Conservation (phyloP, 2,113 vertebrate genomes). For the Dicrurus megarhynchus region DNA sequence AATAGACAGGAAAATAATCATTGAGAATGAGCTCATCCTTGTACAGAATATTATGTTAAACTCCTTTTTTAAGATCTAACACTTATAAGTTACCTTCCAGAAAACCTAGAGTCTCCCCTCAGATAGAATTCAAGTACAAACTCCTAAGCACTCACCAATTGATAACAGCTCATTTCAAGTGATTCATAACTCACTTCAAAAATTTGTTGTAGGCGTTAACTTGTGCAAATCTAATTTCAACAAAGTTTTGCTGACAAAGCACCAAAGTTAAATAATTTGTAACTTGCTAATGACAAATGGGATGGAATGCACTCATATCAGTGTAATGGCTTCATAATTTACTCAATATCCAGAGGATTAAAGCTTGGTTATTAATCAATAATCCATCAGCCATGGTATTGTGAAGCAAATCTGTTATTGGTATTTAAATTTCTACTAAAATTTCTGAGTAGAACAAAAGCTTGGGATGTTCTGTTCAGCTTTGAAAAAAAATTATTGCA, state of each 20-base stretch:
- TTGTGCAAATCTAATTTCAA: neutral
- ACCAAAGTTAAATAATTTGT: neutral
- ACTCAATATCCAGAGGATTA: constrained; percentile 16
- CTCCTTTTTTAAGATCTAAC: neutral
- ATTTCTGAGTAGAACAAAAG: neutral
- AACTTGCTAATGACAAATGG: constrained; percentile 16
- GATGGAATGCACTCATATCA: neutral
- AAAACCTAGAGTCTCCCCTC: neutral
- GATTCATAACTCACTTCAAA: neutral
- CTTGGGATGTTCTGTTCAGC: neutral
- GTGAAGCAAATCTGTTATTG: neutral
- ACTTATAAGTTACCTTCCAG: neutral
- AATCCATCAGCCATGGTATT: neutral
- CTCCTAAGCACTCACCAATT: neutral
- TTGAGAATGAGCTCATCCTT: neutral
- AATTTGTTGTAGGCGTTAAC: neutral
- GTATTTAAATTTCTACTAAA: neutral
- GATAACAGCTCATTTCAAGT: neutral
- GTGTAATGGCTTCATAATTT: neutral
- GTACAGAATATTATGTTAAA: neutral
- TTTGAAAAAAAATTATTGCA: neutral
- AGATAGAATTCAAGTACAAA: neutral
- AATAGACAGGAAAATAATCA: neutral
- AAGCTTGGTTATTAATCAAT: constrained; percentile 31
- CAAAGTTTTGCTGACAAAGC: neutral